Evolutionary conservation across 2,113 vertebrate genomes (phyloP).

Genomic region (Mus musculus): GRCm39 chr16:54972001-54972500

Average conservation of each 20-base stretch:
- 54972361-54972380: neutral
- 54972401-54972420: neutral
- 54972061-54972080: slow-evolving; percentile 44
- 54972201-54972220: neutral
- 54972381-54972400: neutral
- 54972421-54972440: neutral
- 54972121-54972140: slow-evolving; percentile 1
- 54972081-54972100: neutral
- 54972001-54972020: neutral
- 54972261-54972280: accelerated
- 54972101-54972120: slow-evolving; percentile 28
- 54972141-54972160: neutral
- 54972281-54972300: neutral
- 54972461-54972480: neutral
- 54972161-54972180: neutral
- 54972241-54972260: accelerated
- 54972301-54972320: slow-evolving; percentile 62
- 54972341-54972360: slow-evolving; percentile 87
- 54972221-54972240: neutral
- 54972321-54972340: slow-evolving; percentile 84
- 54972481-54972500: neutral
- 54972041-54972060: neutral
- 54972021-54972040: slow-evolving; percentile 30
- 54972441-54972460: neutral
- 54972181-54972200: neutral